Evolutionary conservation across 2,888 invertebrate species (phyloP).

Genomic region (Dasypolia templi): DNA sequence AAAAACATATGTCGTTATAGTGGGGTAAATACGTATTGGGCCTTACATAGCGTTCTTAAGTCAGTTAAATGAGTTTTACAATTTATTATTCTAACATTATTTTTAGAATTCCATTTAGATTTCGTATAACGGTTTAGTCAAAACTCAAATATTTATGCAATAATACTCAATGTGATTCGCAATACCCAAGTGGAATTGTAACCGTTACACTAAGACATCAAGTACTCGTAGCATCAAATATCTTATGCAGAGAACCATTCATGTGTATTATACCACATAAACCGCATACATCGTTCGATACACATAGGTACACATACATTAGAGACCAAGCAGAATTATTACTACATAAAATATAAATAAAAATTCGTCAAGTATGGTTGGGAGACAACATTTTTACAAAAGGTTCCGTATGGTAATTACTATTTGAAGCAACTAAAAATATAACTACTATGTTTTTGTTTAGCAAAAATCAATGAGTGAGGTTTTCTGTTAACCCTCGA

Average conservation of each 20-base stretch:
- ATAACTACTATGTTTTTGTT: no score
- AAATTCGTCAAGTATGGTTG: constrained; percentile 25
- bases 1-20: no score
- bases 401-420: constrained; percentile 27
- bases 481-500: no score
- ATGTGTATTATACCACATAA: constrained; percentile 19
- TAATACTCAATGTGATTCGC: neutral
- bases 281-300: constrained; percentile 16
- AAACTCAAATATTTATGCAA: neutral
- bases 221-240: neutral
- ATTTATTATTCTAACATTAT: neutral
- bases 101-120: no score
- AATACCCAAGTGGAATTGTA: neutral
- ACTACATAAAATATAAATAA: constrained; percentile 67
- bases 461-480: no score
- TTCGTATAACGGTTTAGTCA: neutral
- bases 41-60: no score
- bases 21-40: no score
- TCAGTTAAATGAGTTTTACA: neutral
- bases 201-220: neutral
- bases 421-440: neutral
- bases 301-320: neutral
- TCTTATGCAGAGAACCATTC: constrained; percentile 9
- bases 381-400: neutral
- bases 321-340: constrained; percentile 43